A percentile compares a stretch with the other conserved stretches of the same genome.
Evolutionary conservation across 1,140 invertebrate genomes (phyloP).

Genomic region (Drosophila nikananu): DNA sequence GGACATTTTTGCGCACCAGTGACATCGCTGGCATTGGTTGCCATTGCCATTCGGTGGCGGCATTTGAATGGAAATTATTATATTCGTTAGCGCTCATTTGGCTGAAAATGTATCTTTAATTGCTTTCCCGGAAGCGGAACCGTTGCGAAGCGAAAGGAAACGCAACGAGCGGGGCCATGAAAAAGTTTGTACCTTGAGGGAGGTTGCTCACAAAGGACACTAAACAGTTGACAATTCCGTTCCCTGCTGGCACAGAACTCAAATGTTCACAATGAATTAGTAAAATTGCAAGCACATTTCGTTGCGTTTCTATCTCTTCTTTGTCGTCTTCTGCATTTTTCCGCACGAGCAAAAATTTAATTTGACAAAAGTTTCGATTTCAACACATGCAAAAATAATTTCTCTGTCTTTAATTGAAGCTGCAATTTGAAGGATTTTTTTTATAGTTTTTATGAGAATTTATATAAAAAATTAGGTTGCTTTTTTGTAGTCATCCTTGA

Average conservation of each 20-base stretch:
- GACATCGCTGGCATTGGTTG: constrained; percentile 16
- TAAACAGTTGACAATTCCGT: constrained; percentile 49
- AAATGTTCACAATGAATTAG: constrained; percentile 57
- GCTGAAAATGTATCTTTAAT: constrained; percentile 62
- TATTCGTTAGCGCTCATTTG: constrained; percentile 52
- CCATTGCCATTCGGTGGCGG: constrained; percentile 11
- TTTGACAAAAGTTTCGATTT: constrained; percentile 18
- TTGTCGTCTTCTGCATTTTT: constrained; percentile 6
- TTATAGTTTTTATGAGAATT: neutral
- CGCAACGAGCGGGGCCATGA: constrained; percentile 17
- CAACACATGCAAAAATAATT: constrained; percentile 9
- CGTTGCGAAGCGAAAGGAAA: constrained; percentile 5
- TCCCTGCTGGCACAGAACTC: constrained; percentile 11
- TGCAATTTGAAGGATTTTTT: neutral
- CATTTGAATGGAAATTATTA: constrained; percentile 51
- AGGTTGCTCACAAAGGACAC: constrained; percentile 33
- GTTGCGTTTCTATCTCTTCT: neutral
- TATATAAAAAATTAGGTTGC: neutral
- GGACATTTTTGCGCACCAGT: constrained; percentile 45
- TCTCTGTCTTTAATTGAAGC: neutral
- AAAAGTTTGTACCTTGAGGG: constrained; percentile 31
- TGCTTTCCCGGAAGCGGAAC: constrained; percentile 57
- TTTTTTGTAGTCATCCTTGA: neutral
- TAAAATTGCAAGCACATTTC: constrained; percentile 40
- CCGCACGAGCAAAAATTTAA: neutral